Evolutionary conservation across 2,113 vertebrate genomes (phyloP).

Genomic region (Aegotheles bennettii): DNA sequence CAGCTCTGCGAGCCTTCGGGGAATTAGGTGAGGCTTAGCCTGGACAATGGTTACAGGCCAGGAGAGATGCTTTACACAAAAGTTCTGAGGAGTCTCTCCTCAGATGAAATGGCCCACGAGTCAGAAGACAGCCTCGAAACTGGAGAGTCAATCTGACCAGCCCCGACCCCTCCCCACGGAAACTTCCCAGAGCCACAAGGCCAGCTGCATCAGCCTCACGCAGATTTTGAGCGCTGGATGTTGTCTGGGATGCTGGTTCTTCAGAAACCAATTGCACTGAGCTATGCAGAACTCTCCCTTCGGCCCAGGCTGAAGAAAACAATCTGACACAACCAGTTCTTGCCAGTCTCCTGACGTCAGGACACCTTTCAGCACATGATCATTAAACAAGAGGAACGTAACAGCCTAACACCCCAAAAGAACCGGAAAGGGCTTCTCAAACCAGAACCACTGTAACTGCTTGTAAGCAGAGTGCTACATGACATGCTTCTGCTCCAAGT

Average conservation of each 20-base stretch:
- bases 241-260: neutral
- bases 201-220: neutral
- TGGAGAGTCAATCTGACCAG: neutral
- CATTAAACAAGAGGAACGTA: neutral
- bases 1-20: neutral
- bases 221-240: neutral
- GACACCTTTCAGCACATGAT: neutral
- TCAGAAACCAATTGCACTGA: neutral
- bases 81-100: neutral
- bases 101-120: neutral
- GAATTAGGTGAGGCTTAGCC: neutral
- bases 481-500: neutral
- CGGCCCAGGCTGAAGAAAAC: neutral
- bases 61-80: neutral
- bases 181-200: neutral
- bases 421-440: neutral
- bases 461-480: neutral
- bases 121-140: neutral
- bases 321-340: constrained; percentile 9
- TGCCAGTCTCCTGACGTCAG: neutral
- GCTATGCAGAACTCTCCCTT: neutral
- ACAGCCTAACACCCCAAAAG: neutral
- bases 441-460: neutral
- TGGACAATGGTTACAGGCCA: neutral
- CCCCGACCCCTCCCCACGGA: neutral